Evolutionary conservation across 2,113 vertebrate genomes (phyloP).

Genomic region (Varanus komodoensis): DNA sequence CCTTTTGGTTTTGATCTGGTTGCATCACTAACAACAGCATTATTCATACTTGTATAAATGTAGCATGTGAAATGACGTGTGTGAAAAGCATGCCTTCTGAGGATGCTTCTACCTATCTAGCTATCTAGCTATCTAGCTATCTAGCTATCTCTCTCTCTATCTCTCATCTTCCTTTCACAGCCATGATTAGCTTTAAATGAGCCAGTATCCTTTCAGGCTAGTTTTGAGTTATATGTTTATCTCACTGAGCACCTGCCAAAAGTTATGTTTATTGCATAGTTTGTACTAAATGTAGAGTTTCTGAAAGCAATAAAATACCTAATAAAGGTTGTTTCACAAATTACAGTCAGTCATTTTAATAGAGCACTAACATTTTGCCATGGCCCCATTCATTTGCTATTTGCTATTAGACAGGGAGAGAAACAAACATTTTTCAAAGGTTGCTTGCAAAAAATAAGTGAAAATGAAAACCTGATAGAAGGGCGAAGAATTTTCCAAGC

Average conservation of each 20-base stretch:
- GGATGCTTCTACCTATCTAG: too few relatives aligned
- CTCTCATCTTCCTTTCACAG: conserved; percentile 50
- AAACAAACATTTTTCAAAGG: conserved; percentile 33
- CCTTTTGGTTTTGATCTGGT: too few relatives aligned
- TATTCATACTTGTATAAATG: too few relatives aligned
- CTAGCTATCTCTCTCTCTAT: conserved; percentile 58
- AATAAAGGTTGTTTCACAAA: conserved; percentile 69
- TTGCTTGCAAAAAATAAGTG: neutral
- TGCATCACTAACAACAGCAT: too few relatives aligned
- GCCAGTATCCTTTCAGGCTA: conserved; percentile 66
- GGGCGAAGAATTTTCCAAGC: conserved; percentile 26
- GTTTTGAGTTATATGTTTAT: conserved; percentile 73
- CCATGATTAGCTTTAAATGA: conserved; percentile 63
- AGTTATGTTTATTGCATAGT: conserved; percentile 66
- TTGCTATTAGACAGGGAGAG: conserved; percentile 36
- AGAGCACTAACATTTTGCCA: conserved; percentile 61
- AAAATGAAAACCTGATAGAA: neutral
- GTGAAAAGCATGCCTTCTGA: conserved; percentile 68
- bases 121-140: too few relatives aligned
- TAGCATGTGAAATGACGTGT: neutral
- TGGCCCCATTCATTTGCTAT: conserved; percentile 45
- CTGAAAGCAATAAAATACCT: conserved; percentile 66
- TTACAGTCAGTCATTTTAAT: conserved; percentile 71
- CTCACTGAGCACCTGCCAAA: conserved; percentile 62
- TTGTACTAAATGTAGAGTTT: conserved; percentile 73